A percentile compares a stretch with the other conserved stretches of the same genome.
Conservation (phyloP, 2,888 invertebrate species). For the Tenthredo livida region DNA sequence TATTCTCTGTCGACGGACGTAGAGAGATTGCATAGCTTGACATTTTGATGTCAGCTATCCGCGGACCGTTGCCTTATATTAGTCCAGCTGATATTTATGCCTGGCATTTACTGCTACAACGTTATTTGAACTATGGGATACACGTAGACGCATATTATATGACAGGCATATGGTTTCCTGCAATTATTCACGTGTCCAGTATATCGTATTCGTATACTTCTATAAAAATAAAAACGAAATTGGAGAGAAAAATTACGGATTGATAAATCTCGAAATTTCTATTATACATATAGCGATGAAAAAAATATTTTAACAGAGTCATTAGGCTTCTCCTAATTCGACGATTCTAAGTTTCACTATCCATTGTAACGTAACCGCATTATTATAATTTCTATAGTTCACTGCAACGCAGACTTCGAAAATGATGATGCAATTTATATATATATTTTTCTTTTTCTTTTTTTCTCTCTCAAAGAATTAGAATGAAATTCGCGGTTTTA, state of each 20-base stretch:
- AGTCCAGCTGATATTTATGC: conserved; percentile 27
- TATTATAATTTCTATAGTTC: background rate
- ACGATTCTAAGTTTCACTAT: background rate
- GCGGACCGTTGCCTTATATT: background rate
- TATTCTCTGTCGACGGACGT: conserved; percentile 6
- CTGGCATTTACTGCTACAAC: conserved; percentile 35
- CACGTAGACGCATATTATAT: background rate
- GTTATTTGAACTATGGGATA: background rate
- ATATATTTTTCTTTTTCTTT: background rate
- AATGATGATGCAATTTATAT: background rate
- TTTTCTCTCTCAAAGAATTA: background rate
- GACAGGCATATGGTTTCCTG: background rate
- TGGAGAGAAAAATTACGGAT: background rate
- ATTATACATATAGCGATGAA: background rate
- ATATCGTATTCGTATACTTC: too few relatives aligned
- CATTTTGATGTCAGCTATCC: conserved; percentile 39
- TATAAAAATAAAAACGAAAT: background rate
- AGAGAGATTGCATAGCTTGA: conserved; percentile 28
- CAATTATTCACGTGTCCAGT: background rate
- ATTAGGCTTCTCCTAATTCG: background rate
- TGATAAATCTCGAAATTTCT: background rate
- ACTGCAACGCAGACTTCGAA: background rate
- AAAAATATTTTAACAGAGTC: conserved; percentile 6
- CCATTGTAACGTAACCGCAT: background rate
- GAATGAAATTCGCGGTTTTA: conserved; percentile 5